Evolutionary conservation across 2,888 invertebrate species (phyloP).

Genomic region (Rhingia campestris): DNA sequence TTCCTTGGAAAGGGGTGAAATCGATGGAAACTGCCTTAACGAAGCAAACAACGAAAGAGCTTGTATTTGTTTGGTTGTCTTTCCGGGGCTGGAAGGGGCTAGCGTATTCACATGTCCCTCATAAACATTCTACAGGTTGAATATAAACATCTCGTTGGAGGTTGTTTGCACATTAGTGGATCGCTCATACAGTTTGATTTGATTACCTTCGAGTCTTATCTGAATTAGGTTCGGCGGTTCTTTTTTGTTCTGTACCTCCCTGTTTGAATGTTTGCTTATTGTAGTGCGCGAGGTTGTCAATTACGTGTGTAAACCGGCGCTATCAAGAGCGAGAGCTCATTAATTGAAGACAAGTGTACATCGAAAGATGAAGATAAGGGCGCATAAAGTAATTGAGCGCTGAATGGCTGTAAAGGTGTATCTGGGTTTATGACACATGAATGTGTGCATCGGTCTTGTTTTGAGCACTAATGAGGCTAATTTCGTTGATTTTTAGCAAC

Average conservation of each 20-base stretch:
- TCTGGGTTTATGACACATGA: constrained; percentile 12
- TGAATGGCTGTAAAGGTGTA: constrained; percentile 17
- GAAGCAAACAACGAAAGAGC: constrained; percentile 32
- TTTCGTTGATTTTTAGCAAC: constrained; percentile 7
- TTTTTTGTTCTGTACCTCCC: neutral
- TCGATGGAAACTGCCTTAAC: constrained; percentile 55
- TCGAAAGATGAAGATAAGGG: constrained; percentile 9
- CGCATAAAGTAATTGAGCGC: constrained; percentile 31
- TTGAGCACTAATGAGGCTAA: neutral
- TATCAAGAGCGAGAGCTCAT: constrained; percentile 2
- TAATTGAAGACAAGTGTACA: constrained; percentile 15
- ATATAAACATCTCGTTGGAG: constrained; percentile 50
- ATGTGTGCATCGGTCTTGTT: neutral
- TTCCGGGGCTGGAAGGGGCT: constrained; percentile 36
- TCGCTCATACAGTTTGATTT: constrained; percentile 59
- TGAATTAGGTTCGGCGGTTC: constrained; percentile 22
- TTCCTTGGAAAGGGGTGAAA: constrained; percentile 38
- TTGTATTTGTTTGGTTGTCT: constrained; percentile 59
- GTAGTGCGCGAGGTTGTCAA: constrained; percentile 17
- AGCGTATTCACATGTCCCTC: constrained; percentile 54
- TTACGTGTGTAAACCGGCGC: constrained; percentile 7
- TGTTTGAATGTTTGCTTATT: neutral
- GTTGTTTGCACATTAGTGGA: constrained; percentile 48
- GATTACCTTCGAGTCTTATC: constrained; percentile 53
- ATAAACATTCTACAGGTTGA: constrained; percentile 73